Percentiles rank a stretch among this genome's conserved stretches.
Evolutionary conservation across 2,113 vertebrate species (phyloP).

Genomic region (Machaerirhynchus nigripectus): DNA sequence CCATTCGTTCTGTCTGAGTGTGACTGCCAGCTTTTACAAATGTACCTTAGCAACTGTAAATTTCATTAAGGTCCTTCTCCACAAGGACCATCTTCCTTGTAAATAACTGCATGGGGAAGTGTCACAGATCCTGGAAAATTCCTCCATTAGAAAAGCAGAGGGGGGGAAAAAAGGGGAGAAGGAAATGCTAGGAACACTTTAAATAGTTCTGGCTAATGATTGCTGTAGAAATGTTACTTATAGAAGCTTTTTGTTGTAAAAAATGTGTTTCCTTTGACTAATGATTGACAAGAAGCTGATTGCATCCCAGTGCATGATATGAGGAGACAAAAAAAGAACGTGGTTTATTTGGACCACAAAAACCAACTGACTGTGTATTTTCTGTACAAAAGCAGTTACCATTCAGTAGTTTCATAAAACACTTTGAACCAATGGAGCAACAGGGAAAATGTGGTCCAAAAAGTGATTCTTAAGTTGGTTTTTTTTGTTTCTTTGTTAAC

Average conservation of each 20-base stretch:
- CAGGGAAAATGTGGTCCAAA: not conserved
- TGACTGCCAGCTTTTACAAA: constrained; percentile 33
- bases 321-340: constrained; percentile 31
- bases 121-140: constrained; percentile 4
- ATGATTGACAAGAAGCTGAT: constrained; percentile 44
- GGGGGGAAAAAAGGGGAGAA: too few relatives aligned
- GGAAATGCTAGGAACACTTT: constrained; percentile 19
- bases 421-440: not conserved
- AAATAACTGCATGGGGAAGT: constrained; percentile 50
- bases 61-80: constrained; percentile 30
- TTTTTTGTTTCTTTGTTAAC: not conserved
- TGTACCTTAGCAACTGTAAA: constrained; percentile 47
- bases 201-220: constrained; percentile 32
- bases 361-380: not conserved
- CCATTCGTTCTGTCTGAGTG: not conserved
- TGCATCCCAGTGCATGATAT: constrained; percentile 59
- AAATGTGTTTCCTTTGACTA: constrained; percentile 35
- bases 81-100: constrained; percentile 48
- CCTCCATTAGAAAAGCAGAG: not conserved
- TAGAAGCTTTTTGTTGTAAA: constrained; percentile 7
- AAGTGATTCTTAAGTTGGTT: not conserved
- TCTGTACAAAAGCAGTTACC: not conserved
- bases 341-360: constrained; percentile 39
- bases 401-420: not conserved
- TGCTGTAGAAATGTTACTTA: constrained; percentile 28